Evolutionary conservation across 2,888 invertebrate genomes (phyloP).

Genomic region (Acronicta psi): DNA sequence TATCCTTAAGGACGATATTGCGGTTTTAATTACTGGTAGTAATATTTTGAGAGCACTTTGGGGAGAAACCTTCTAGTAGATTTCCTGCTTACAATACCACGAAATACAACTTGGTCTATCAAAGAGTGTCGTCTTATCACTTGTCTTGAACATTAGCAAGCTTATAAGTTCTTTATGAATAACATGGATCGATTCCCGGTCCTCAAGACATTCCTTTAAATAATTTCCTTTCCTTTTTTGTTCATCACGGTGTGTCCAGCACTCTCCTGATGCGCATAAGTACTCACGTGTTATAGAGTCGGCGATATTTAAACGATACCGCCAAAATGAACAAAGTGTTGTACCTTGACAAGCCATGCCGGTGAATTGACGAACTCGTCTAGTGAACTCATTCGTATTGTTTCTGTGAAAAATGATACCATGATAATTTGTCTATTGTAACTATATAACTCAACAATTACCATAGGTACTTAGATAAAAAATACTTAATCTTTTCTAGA

Average conservation of each 20-base stretch:
- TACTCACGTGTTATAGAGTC: constrained; percentile 30
- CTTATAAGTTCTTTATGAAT: too few relatives aligned
- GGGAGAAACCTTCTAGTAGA: too few relatives aligned
- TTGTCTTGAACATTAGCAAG: too few relatives aligned
- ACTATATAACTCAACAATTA: background rate
- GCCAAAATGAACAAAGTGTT: constrained; percentile 39
- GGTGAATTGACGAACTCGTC: constrained; percentile 86
- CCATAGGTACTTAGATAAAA: background rate
- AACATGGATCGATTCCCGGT: too few relatives aligned
- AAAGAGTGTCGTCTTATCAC: too few relatives aligned
- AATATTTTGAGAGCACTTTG: too few relatives aligned
- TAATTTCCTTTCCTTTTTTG: too few relatives aligned
- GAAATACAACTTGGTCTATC: too few relatives aligned
- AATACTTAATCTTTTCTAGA: background rate
- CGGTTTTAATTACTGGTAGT: background rate
- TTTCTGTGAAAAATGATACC: constrained; percentile 53
- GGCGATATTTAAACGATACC: constrained; percentile 19
- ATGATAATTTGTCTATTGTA: constrained; percentile 12
- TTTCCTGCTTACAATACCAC: too few relatives aligned
- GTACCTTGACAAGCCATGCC: constrained; percentile 86
- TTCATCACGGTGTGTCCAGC: too few relatives aligned
- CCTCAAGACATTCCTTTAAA: too few relatives aligned
- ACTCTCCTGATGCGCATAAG: constrained; percentile 15
- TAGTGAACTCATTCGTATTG: constrained; percentile 76
- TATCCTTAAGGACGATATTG: constrained; percentile 10